Evolutionary conservation across 2,888 invertebrate species (phyloP).

Genomic region (Phaonia tiefii): DNA sequence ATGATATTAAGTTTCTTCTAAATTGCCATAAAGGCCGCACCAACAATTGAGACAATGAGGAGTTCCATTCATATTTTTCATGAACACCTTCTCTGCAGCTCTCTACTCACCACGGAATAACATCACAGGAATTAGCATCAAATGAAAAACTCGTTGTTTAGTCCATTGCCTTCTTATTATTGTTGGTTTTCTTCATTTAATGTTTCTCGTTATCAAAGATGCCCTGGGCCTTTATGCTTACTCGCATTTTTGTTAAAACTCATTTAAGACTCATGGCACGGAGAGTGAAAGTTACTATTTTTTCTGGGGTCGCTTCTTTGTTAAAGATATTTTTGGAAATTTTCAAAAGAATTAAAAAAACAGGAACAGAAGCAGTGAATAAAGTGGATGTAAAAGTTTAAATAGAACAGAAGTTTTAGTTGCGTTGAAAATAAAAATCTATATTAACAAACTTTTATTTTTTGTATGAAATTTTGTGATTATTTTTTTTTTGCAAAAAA

Average conservation of each 20-base stretch:
- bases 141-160: constrained; percentile 11
- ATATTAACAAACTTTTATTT: too few relatives aligned
- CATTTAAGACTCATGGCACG: background rate
- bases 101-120: constrained; percentile 52
- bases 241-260: constrained; percentile 22
- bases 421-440: too few relatives aligned
- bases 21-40: background rate
- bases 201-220: background rate
- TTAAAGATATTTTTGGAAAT: constrained; percentile 1
- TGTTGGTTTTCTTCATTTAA: constrained; percentile 20
- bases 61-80: too few relatives aligned
- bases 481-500: too few relatives aligned
- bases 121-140: background rate
- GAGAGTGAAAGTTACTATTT: constrained; percentile 19
- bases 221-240: constrained; percentile 33
- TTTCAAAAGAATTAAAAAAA: too few relatives aligned
- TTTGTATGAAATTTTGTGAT: too few relatives aligned
- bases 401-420: too few relatives aligned
- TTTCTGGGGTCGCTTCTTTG: constrained; percentile 19
- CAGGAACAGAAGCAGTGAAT: too few relatives aligned
- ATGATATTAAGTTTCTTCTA: constrained; percentile 28
- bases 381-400: too few relatives aligned
- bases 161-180: constrained; percentile 35
- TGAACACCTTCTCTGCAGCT: background rate
- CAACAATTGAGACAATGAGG: too few relatives aligned